These are phyloP conservation scores for Drosophila ironensis DNA, from an alignment of 1,140 invertebrate species.

Conservation along the genomic window DNA sequence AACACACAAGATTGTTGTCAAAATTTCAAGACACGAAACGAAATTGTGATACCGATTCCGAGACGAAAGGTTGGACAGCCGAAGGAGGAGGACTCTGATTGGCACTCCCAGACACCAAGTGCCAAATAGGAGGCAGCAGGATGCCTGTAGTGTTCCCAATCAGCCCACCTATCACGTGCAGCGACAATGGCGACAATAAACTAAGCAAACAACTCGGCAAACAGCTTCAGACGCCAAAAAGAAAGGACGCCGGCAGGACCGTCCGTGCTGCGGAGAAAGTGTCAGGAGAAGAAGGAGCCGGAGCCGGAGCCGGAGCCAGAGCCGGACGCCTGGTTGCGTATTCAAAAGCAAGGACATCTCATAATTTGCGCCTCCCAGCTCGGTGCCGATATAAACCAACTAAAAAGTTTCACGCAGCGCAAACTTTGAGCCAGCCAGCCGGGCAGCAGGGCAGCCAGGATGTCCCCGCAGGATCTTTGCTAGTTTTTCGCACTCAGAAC, in stretches of 20 bases:
- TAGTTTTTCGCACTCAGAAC: too few relatives aligned
- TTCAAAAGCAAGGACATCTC: slow-evolving; percentile 51
- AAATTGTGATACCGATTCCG: slow-evolving; percentile 1
- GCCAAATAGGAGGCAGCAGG: slow-evolving; percentile 8
- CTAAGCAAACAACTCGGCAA: slow-evolving; percentile 48
- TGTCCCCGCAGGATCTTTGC: too few relatives aligned
- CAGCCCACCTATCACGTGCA: slow-evolving; percentile 40
- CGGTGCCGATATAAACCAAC: slow-evolving; percentile 49
- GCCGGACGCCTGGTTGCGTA: slow-evolving; percentile 29
- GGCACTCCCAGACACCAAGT: slow-evolving; percentile 47
- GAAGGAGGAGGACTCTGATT: slow-evolving; percentile 29
- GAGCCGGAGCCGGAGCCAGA: background rate
- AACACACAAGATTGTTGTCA: background rate
- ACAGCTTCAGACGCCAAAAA: background rate
- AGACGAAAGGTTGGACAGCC: background rate
- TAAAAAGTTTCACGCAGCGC: slow-evolving; percentile 60
- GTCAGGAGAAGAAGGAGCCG: background rate
- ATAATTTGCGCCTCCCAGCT: slow-evolving; percentile 45
- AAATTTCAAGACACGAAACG: too few relatives aligned
- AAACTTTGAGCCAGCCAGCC: slow-evolving; percentile 32
- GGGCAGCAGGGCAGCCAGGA: background rate
- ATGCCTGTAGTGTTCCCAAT: slow-evolving; percentile 54
- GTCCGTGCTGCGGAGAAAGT: too few relatives aligned
- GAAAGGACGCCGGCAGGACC: background rate
- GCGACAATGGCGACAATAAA: slow-evolving; percentile 47